Evolutionary conservation across 2,113 vertebrate species (phyloP).

Genomic region (Oplegnathus fasciatus): DNA sequence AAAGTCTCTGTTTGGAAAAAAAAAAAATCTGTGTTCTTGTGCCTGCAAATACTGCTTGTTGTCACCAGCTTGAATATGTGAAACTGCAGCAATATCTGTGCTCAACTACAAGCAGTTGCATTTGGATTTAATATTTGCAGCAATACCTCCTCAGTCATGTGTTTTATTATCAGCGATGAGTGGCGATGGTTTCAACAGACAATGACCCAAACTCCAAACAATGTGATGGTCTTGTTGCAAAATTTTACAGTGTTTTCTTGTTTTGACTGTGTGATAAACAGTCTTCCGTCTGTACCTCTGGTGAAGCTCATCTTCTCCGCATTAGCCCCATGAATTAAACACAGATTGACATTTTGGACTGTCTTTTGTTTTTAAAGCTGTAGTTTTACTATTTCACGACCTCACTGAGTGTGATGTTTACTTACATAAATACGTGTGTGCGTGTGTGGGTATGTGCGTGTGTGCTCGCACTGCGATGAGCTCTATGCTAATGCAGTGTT

Average conservation of each 20-base stretch:
- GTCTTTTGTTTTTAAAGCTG: neutral
- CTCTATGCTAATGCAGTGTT: conserved; percentile 50
- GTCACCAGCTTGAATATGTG: conserved; percentile 15
- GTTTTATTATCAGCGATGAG: conserved; percentile 14
- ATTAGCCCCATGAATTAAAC: conserved; percentile 42
- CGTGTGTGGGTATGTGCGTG: conserved; percentile 16
- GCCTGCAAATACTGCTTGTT: neutral
- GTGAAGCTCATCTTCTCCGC: conserved; percentile 22
- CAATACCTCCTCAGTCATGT: conserved; percentile 12
- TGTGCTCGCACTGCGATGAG: conserved; percentile 30
- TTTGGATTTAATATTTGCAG: conserved; percentile 15
- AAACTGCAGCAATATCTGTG: conserved; percentile 1
- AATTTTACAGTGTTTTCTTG: conserved; percentile 15
- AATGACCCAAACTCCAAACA: conserved; percentile 37
- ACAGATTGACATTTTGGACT: conserved; percentile 20
- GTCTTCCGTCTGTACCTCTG: conserved; percentile 9
- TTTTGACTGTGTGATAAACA: conserved; percentile 26
- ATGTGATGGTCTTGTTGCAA: conserved; percentile 32
- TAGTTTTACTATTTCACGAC: conserved; percentile 13
- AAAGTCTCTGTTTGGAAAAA: neutral
- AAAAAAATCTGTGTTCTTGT: neutral
- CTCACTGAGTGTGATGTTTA: conserved; percentile 5
- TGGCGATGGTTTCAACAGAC: conserved; percentile 6
- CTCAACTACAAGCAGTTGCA: conserved; percentile 15
- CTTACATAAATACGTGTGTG: conserved; percentile 30